phyloP scores from a whole-genome alignment of 1,140 invertebrate species.

The Trichogramma pretiosum region DNA sequence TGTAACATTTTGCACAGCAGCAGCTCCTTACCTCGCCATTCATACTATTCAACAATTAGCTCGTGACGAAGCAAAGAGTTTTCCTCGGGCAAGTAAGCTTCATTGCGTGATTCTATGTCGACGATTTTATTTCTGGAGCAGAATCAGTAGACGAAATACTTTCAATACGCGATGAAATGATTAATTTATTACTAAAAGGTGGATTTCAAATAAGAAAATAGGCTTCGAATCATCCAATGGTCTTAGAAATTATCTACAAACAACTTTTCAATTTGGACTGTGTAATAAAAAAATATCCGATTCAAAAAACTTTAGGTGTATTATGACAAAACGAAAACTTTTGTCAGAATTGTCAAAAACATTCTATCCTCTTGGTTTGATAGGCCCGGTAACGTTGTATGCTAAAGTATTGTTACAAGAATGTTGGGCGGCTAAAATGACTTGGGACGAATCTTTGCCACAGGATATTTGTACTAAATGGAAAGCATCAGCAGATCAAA shows the following conservation, averaged over 20 bases:
- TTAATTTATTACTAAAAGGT: neutral
- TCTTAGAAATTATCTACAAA: neutral
- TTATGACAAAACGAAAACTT: neutral
- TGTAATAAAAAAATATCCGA: neutral
- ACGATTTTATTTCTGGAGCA: neutral
- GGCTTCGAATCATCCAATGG: neutral
- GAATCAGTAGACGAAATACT: neutral
- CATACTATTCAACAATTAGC: neutral
- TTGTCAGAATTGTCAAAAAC: neutral
- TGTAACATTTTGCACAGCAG: neutral
- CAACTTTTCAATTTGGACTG: neutral
- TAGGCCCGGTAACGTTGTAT: neutral
- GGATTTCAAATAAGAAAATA: neutral
- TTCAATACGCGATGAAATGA: neutral
- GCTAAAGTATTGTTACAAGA: constrained; percentile 1
- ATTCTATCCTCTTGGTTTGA: constrained; percentile 2
- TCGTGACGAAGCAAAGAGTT: neutral
- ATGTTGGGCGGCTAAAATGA: neutral
- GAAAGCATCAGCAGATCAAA: neutral
- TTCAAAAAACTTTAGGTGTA: constrained; percentile 2
- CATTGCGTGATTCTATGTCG: neutral
- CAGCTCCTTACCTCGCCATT: neutral
- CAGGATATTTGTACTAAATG: neutral
- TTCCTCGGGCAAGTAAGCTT: neutral
- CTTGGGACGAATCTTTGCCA: constrained; percentile 3